Evolutionary conservation across 2,888 invertebrate species (phyloP).

Genomic region (Chrysomela aeneicollis): DNA sequence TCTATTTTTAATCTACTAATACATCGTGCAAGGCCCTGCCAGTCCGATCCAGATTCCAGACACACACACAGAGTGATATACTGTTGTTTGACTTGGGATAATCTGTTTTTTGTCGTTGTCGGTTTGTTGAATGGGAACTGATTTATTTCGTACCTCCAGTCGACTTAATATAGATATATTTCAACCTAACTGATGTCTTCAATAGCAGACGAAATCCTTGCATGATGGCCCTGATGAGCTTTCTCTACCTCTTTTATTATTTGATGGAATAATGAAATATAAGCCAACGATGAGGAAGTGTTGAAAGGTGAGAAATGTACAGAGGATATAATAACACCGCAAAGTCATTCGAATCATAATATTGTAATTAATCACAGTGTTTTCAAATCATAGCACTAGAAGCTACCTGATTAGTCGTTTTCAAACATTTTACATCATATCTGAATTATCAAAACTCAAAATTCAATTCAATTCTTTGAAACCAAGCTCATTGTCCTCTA

Average conservation of each 20-base stretch:
- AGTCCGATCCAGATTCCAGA: not conserved
- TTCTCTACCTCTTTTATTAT: constrained; percentile 9
- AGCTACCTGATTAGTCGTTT: no score
- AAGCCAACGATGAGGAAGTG: not conserved
- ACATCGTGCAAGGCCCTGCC: not conserved
- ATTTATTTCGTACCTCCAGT: constrained; percentile 42
- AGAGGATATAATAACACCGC: no score
- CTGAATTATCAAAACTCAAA: no score
- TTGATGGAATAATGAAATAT: not conserved
- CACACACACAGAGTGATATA: constrained; percentile 41
- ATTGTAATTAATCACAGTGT: no score
- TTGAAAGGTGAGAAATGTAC: not conserved
- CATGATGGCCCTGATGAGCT: constrained; percentile 1
- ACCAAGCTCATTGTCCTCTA: no score
- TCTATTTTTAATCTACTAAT: not conserved
- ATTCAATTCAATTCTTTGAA: no score
- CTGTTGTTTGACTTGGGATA: constrained; percentile 51
- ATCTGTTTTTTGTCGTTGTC: constrained; percentile 50
- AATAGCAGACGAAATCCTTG: constrained; percentile 30
- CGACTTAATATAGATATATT: constrained; percentile 49
- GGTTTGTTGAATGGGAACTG: constrained; percentile 36
- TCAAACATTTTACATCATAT: no score
- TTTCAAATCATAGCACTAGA: no score
- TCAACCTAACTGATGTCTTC: constrained; percentile 27
- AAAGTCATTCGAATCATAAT: no score